These are phyloP conservation scores for Drepanosiphum platanoidis DNA, from an alignment of 2,888 invertebrate genomes.

Conservation along the genomic window DNA sequence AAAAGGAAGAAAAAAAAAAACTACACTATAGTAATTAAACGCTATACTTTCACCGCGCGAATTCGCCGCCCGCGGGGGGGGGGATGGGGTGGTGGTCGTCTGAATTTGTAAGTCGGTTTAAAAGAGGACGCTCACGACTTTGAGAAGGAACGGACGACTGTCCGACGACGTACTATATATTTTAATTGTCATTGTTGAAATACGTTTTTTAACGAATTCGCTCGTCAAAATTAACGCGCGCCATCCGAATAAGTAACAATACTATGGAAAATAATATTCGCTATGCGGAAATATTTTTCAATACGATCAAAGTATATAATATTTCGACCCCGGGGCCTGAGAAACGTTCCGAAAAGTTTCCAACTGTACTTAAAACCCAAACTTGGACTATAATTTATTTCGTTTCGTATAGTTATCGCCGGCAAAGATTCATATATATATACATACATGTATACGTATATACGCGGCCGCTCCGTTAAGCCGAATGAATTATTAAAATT, in stretches of 20 bases:
- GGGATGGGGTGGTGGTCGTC: too few relatives aligned
- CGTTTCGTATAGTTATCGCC: slow-evolving; percentile 42
- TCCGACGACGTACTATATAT: not conserved
- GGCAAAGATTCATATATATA: not conserved
- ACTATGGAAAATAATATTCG: not conserved
- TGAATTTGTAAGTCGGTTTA: not conserved
- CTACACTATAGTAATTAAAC: slow-evolving; percentile 24
- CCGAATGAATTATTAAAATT: slow-evolving; percentile 33
- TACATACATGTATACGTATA: too few relatives aligned
- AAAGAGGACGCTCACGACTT: not conserved
- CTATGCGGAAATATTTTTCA: not conserved
- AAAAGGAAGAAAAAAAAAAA: not conserved
- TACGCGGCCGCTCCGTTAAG: not conserved
- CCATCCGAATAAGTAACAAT: too few relatives aligned
- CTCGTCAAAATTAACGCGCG: too few relatives aligned
- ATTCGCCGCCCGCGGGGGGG: not conserved
- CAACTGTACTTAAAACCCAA: slow-evolving; percentile 42
- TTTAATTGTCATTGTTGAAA: not conserved
- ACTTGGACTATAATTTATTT: slow-evolving; percentile 48
- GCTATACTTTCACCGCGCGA: not conserved
- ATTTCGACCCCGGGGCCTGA: not conserved
- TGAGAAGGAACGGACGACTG: not conserved
- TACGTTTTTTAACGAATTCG: not conserved
- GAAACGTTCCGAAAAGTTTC: slow-evolving; percentile 24
- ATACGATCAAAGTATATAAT: slow-evolving; percentile 15